Base-by-base conservation (phyloP, 2,797 vertebrate species). In the Allobates femoralis region DNA sequence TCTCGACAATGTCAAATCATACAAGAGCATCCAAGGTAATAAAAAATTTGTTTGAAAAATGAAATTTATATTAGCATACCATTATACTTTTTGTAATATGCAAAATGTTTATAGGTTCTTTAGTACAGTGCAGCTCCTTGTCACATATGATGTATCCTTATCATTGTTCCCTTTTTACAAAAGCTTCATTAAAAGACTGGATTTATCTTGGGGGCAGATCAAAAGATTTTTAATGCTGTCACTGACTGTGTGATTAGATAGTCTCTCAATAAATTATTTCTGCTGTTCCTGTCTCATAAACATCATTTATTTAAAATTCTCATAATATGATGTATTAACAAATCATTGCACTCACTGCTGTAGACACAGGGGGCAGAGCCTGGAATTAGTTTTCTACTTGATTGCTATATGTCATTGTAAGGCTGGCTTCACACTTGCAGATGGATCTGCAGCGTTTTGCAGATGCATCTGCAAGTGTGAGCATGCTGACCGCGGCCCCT, bases 291-390 rank as follows among this genome's bases (percentile, higher is more conserved):
- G 64, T 79, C 34, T 79, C 60, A 56, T 55, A 71, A 79, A 85
- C 64, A 79, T 85, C 62, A 85, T 85, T 85, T 85, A 79, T 85
- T 79, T 32, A 83, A 83, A 58, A 67, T 46, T 71, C 51, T 85
- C 81, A 74, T 78, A 85, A 66, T 34, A 77, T 85, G 75, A 78
- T 85, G 21, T 85, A 85, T 78, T 77, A 78, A 66, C 58, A 85
- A 37, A 69, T 85, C 84, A 79, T 71, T 85, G 62, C 46, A 37
- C 62, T 67, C 75, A 69, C 64, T 67, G 64, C 66, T 56, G 62
- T 71, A 79, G 76, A 85, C 84, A 85, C 75, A 79, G 62, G 84
- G 64, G 84, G 62, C 76, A 30, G 84, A 79, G 71, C 53, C 50
- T 28, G 28, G 55, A 75, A 41, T 83, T 60, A 30, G 23, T 64